These are phyloP conservation scores for Imbricaverruca yamaguchii DNA, from an alignment of 2,888 invertebrate species.

Conservation along the genomic window DNA sequence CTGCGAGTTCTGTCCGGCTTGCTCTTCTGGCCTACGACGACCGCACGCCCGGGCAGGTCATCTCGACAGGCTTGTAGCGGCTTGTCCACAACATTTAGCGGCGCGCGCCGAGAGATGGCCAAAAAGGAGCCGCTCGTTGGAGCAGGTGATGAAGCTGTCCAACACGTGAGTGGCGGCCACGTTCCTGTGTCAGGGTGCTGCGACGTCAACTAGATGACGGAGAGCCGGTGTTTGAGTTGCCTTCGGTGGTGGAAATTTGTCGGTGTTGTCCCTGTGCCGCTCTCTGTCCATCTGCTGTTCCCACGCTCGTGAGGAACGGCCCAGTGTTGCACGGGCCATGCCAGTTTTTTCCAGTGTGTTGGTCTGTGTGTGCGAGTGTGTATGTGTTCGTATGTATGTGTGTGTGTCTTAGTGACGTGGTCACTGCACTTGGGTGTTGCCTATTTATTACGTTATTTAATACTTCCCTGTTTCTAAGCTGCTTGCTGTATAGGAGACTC, in stretches of 20 bases:
- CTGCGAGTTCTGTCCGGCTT: no score
- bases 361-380: not conserved
- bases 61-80: no score
- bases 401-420: not conserved
- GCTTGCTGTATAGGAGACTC: not conserved
- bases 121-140: no score
- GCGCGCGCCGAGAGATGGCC: no score
- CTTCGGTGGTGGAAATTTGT: not conserved
- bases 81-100: no score
- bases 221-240: no score
- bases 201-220: no score
- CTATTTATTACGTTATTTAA: slow-evolving; percentile 15
- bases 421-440: not conserved
- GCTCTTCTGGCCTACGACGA: no score
- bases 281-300: not conserved
- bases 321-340: not conserved
- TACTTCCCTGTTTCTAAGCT: not conserved
- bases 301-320: not conserved
- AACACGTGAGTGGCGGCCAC: no score
- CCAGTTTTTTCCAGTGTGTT: not conserved
- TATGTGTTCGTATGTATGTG: not conserved
- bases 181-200: no score
- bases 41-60: no score
- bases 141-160: no score
- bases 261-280: not conserved